These are phyloP conservation scores for Cinclus cinclus DNA, from an alignment of 2,113 vertebrate species.

Conservation along the genomic window DNA sequence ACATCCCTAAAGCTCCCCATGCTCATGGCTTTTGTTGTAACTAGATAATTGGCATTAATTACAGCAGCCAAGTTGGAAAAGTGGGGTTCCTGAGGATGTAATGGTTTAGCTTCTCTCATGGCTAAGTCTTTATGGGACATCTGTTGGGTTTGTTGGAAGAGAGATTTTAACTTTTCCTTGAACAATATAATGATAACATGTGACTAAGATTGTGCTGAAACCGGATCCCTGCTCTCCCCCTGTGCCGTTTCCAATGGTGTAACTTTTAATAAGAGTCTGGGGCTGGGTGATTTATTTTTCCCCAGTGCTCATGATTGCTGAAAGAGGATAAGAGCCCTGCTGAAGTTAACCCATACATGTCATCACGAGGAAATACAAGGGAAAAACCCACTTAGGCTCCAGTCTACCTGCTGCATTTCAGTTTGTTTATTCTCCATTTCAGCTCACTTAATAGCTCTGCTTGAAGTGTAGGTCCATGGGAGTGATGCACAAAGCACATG, in stretches of 20 bases:
- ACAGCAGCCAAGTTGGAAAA: not conserved
- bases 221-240: slow-evolving; percentile 52
- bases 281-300: slow-evolving; percentile 65
- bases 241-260: slow-evolving; percentile 39
- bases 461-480: not conserved
- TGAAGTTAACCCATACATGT: slow-evolving; percentile 55
- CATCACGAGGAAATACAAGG: not conserved
- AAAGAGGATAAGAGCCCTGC: slow-evolving; percentile 51
- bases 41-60: slow-evolving; percentile 24
- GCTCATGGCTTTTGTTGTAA: not conserved
- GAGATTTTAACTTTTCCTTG: slow-evolving; percentile 32
- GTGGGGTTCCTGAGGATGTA: not conserved
- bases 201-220: slow-evolving; percentile 55
- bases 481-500: not conserved
- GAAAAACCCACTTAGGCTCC: not conserved
- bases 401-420: not conserved
- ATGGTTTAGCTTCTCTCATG: not conserved
- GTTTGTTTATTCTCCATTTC: slow-evolving; percentile 13
- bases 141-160: slow-evolving; percentile 4
- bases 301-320: slow-evolving; percentile 42
- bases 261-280: slow-evolving; percentile 70
- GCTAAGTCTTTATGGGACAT: not conserved
- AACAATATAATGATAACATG: slow-evolving; percentile 45
- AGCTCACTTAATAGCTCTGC: not conserved
- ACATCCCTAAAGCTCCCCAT: accelerated